Evolutionary conservation across 2,113 vertebrate genomes (phyloP), one percentile per base, ranked within the genome.

Genomic region (Lagopus leucura): DNA sequence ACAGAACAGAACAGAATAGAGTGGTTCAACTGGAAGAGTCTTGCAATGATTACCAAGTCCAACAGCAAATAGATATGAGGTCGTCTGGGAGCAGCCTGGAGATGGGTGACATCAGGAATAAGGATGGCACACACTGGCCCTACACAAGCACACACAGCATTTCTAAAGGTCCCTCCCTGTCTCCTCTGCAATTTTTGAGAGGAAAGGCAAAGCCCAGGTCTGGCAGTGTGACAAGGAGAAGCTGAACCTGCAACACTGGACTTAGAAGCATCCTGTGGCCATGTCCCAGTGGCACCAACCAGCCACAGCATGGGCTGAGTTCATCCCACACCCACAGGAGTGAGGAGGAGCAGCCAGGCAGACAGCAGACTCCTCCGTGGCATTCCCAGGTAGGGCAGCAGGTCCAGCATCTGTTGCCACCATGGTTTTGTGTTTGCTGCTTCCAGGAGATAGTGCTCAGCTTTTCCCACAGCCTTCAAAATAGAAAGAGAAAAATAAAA

Each of bases 401-500:
- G 88, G 90, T 94, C 73, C 9, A 1, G 93, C 83, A 94, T 90
- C 95, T 95, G 90, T 94, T 93, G 93, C 78, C 27, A 1, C 32
- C 82, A 25, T 57, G n/a, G 63, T 36, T 78, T 95, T 86, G 27
- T 65, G 64, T 67, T 86, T 92, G 66, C 63, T 90, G 76, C 92
- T 94, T 95, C 92, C 91, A 96, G 78, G 73, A 96, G 91, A 86
- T 8, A 1, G 92, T 48, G 89, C 70, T 92, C 75, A 82, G 90
- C 63, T 94, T 92, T 93, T 90, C 94, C 75, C 86, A 96, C 84
- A 94, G 27, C 48, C 81, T 95, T 92, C 90, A 95, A 95, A 96
- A 94, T 80, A 97, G 96, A 95, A 96, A 90, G 94, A 94, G 89
- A 88, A 66, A 67, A 85, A 93, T 94, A 79, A 93, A 95, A 94